Evolutionary conservation across 1,140 invertebrate genomes (phyloP), one percentile per base, ranked within the genome.

Genomic region (Ceratosolen fusciceps): DNA sequence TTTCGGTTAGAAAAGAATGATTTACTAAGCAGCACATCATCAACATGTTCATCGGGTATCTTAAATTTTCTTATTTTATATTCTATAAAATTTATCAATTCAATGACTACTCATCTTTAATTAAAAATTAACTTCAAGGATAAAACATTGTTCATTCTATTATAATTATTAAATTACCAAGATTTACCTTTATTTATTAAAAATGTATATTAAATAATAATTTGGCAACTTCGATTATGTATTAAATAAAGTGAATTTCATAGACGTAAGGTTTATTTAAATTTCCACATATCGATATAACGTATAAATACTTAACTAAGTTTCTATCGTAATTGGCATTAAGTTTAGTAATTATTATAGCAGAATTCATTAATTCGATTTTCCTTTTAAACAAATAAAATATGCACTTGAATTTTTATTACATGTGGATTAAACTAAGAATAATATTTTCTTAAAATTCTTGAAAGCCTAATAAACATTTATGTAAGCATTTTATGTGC

Each of bases 21-120:
- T 12, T 67, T 54, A 67, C 49, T 62, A 56, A 77, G 31, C n/a
- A 2, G 68, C 21, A 47, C 1, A 56, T 71, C 16, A 52, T 31
- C 14, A 70, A 47, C 1, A 56, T 71, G 14, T 71, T 31, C 14
- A 70, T 70, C 3, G 26, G 26, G 8, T 54, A 60, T 58, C 14
- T 29, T 62, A 56, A 26, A 10, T 58, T 31, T 73, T 73, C n/a
- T 73, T 56, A 19, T 73, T 73, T 56, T 34, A 34, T 29, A 29
- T 9, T 58, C 29, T 34, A 72, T 10, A 29, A 52, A 34, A 54
- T 24, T 34, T 34, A 37, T 37, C 29, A 72, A 72, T 72, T 72
- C 19, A 31, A 24, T 72, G 24, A 14, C 56, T 72, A n/a, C 21
- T 54, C 37, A 14, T 9, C 19, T 34, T 34, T 31, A 62, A 19